Evolutionary conservation across 2,888 invertebrate genomes (phyloP).

Genomic region (Nomada fucata): DNA sequence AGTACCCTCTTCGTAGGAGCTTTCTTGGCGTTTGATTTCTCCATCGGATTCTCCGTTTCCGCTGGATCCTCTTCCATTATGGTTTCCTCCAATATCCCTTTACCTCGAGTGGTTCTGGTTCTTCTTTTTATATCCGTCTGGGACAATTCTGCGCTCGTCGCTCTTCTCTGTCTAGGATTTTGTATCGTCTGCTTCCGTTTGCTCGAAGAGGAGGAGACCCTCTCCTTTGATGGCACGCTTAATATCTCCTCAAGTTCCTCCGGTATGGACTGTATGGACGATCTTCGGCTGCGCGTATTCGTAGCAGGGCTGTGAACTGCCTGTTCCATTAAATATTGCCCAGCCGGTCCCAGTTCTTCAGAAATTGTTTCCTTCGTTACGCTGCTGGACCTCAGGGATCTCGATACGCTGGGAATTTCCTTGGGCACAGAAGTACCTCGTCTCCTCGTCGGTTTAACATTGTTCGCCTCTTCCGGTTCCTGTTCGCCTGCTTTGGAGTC

Average conservation of each 20-base stretch:
- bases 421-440: conserved; percentile 77
- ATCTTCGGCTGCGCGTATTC: conserved; percentile 71
- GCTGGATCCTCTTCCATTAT: conserved; percentile 69
- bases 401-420: conserved; percentile 58
- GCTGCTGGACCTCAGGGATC: conserved; percentile 64
- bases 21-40: conserved; percentile 25
- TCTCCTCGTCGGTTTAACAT: conserved; percentile 42
- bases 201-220: conserved; percentile 9
- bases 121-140: conserved; percentile 60
- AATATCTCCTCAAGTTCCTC: conserved; percentile 76
- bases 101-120: conserved; percentile 67
- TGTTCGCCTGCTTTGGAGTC: conserved; percentile 11
- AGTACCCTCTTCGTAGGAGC: conserved; percentile 62
- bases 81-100: conserved; percentile 60
- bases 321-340: not conserved
- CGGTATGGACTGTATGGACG: conserved; percentile 76
- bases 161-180: conserved; percentile 71
- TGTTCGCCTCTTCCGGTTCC: conserved; percentile 6
- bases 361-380: conserved; percentile 56
- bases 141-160: conserved; percentile 74
- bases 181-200: conserved; percentile 30
- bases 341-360: conserved; percentile 7
- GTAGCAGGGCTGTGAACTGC: conserved; percentile 60
- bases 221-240: conserved; percentile 44
- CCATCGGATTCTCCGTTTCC: conserved; percentile 32